Base-by-base conservation (phyloP, 2,888 invertebrate genomes). In the Operophtera brumata region DNA sequence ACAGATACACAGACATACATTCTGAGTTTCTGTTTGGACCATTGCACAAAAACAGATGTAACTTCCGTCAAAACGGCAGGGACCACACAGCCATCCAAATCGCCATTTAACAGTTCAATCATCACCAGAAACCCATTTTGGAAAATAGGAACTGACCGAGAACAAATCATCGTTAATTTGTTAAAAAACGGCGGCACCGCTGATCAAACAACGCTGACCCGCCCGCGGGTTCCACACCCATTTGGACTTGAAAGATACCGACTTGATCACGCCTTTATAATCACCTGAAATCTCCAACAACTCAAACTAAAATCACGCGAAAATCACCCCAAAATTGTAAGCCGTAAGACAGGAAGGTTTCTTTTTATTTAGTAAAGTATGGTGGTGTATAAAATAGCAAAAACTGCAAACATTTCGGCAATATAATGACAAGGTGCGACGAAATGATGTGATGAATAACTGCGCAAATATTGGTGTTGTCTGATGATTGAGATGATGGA, bases 141-240 rank as follows among this genome's bases (percentile, higher is more conserved):
- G 47, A 44, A 49, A 47, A 47, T 26, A 28, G 28, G 25, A 42
- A 40, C 48, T 41, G 28, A n/a, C 48, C 36, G 47, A 37, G 59
- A 72, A 74, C 73, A 73, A 79, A 75, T 77, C 73, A 73, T 71
- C 66, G 79, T 71, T 82, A 81, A 82, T 82, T 79, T 79, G 82
- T 80, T 71, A 66, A 78, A 76, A 76, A 78, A 77, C 73, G 64
- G 59, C 58, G 73, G 71, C 73, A 70, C 65, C 62, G 47, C 62
- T 62, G 67, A 60, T 62, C 74, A 75, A 80, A 78, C 79, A 78
- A 73, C 71, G 73, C 72, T 69, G 71, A 62, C 67, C 70, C 71
- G 66, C 69, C 68, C 66, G 48, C 60, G 61, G 69, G 4, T 49
- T 30, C 28, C 47, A 35, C 49, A 48, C 47, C 46, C 34, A 47